Base-by-base conservation (phyloP, 1,140 invertebrate species). In the Stenopsyche tienmushanensis region DNA sequence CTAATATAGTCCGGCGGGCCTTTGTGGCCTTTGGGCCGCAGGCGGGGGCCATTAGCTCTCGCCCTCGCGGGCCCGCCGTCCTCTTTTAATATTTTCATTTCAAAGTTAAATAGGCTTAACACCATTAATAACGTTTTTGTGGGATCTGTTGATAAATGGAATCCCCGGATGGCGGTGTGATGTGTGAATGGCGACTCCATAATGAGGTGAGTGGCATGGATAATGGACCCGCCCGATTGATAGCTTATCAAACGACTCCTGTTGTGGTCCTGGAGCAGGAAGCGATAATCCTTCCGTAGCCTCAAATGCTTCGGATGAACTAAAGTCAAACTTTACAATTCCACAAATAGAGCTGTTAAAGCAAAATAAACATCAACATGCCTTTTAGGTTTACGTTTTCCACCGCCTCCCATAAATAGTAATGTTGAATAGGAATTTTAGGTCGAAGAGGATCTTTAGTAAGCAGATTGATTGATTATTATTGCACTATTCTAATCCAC, bases 1-100 rank as follows among this genome's bases (percentile, higher is more conserved):
- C 67, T 69, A 69, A 69, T 68, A 68, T 65, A 65, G 67, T 47
- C 64, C 55, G 64, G 54, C 64, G 64, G 64, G 57, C 42, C 64
- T 52, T 65, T 65, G 45, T 65, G 64, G n/a, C 29, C 29, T 34
- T 20, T n/a, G 34, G 23, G 23, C 57, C 55, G 57, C 41, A 26
- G 41, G 39, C 57, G 8, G 44, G 7, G 44, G 57, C 57, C 57
- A 60, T 60, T 60, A 47, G 57, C 41, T 41, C 57, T 18, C 57
- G n/a, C 34, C 29, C 29, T 41, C 41, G 24, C 57, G 8, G 41
- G n/a, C 34, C 29, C 29, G 5, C 29, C 44, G 44, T 47, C 44
- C 50, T 53, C 50, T 24, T 21, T 52, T 66, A 66, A 66, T 58
- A 66, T 58, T 66, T 66, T 58, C 64, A 66, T 59, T 66, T 60